Conservation (phyloP, 1,140 invertebrate species). For the Matsumurasca onukii region DNA sequence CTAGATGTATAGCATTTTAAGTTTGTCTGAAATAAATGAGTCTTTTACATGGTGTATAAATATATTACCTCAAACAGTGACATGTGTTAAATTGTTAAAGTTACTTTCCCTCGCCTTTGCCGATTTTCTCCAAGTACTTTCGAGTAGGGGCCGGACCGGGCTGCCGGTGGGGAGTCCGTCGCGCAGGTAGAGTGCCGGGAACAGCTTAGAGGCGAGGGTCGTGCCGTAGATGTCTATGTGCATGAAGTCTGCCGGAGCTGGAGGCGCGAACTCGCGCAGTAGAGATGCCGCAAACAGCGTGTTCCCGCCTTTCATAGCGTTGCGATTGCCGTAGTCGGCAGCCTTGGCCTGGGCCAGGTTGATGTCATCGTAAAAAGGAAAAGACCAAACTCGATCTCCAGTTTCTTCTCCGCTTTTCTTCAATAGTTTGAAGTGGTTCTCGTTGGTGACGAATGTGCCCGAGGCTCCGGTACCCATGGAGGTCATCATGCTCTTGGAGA, state of each 20-base stretch:
- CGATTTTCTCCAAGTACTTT: background rate
- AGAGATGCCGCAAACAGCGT: conserved; percentile 51
- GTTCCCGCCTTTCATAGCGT: background rate
- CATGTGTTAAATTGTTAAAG: no score
- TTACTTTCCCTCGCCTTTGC: background rate
- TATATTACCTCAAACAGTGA: no score
- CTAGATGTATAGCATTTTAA: no score
- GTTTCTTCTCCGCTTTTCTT: conserved; percentile 53
- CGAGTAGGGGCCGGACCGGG: background rate
- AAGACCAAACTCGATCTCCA: conserved; percentile 64
- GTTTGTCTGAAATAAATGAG: no score
- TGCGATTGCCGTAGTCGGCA: no score
- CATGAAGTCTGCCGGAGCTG: background rate
- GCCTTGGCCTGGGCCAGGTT: conserved; percentile 54
- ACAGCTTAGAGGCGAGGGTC: no score
- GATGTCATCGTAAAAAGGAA: conserved; percentile 58
- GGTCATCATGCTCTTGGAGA: no score
- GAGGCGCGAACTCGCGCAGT: conserved; percentile 56
- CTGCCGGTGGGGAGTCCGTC: background rate
- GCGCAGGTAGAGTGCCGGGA: background rate
- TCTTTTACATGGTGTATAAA: no score
- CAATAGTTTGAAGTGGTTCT: conserved; percentile 51
- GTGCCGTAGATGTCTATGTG: background rate
- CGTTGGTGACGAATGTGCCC: conserved; percentile 58
- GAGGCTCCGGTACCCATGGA: conserved; percentile 54